Evolutionary conservation across 2,113 vertebrate species (phyloP).

Genomic region (Chloropsis cyanopogon): DNA sequence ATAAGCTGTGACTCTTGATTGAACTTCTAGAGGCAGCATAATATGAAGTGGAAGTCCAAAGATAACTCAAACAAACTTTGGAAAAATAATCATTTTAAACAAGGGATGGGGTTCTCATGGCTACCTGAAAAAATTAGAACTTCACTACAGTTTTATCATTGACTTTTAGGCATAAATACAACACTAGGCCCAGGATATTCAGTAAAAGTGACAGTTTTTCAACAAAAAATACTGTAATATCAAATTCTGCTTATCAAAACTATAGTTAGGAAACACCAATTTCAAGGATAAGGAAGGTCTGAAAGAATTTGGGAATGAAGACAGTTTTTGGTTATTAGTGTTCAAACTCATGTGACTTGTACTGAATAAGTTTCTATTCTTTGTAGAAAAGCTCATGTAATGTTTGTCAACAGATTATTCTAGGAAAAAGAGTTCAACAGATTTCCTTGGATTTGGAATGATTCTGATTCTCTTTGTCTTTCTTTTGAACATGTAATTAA

Average conservation of each 20-base stretch:
- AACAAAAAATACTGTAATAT: neutral
- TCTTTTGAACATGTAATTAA: neutral
- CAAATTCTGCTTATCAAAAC: neutral
- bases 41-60: neutral
- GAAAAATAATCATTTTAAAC: conserved; percentile 24
- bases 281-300: neutral
- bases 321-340: neutral
- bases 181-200: neutral
- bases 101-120: neutral
- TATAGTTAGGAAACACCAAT: neutral
- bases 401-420: neutral
- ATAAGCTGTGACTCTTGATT: neutral
- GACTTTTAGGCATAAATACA: neutral
- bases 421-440: neutral
- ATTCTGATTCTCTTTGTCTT: neutral
- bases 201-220: neutral
- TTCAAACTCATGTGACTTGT: neutral
- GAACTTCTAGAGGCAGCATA: neutral
- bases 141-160: neutral
- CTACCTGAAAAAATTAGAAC: conserved; percentile 19
- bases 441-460: neutral
- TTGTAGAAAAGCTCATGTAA: neutral
- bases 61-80: neutral
- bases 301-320: neutral
- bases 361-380: neutral